Evolutionary conservation across 2,888 invertebrate genomes (phyloP).

Genomic region (Cheilosia pagana): DNA sequence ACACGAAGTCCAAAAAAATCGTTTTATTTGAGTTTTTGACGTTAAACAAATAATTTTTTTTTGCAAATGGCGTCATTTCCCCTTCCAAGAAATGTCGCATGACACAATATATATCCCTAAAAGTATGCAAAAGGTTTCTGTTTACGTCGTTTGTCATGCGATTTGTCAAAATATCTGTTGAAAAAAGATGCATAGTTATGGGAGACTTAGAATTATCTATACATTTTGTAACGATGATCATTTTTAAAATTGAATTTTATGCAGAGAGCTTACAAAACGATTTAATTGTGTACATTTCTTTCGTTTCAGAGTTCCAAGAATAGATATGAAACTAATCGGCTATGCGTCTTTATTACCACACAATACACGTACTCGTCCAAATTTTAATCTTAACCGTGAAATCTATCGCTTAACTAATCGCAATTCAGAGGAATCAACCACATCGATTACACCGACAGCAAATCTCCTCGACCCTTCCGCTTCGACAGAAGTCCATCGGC

Average conservation of each 20-base stretch:
- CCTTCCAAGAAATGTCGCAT: not conserved
- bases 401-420: slow-evolving; percentile 76
- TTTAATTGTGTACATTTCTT: slow-evolving; percentile 1
- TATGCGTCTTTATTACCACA: slow-evolving; percentile 76
- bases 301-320: slow-evolving; percentile 80
- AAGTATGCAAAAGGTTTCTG: slow-evolving; percentile 33
- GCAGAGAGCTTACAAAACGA: not conserved
- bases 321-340: slow-evolving; percentile 81
- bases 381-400: slow-evolving; percentile 77
- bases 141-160: not conserved
- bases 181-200: not conserved
- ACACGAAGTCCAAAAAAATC: too few relatives aligned
- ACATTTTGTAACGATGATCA: too few relatives aligned
- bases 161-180: too few relatives aligned
- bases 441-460: slow-evolving; percentile 79
- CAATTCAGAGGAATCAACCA: slow-evolving; percentile 78
- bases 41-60: not conserved
- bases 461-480: slow-evolving; percentile 79
- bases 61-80: slow-evolving; percentile 9
- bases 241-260: not conserved
- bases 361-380: slow-evolving; percentile 76
- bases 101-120: not conserved
- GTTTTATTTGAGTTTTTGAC: too few relatives aligned
- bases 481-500: slow-evolving; percentile 73
- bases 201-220: too few relatives aligned